Percentiles rank a stretch among this genome's conserved stretches.
Conservation (phyloP, 2,797 vertebrate genomes). For the Anas acuta region DNA sequence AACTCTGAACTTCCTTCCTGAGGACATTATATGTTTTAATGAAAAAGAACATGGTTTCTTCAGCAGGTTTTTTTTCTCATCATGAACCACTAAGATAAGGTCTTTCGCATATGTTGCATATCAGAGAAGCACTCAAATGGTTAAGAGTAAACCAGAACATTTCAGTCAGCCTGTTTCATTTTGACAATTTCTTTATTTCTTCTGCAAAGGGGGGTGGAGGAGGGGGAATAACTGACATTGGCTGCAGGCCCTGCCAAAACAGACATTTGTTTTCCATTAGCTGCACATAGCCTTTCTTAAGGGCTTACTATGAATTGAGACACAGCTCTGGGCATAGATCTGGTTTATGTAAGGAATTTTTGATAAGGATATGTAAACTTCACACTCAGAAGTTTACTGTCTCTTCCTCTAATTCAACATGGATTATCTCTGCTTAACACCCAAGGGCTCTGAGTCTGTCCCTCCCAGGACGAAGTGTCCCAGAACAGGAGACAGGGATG, state of each 20-base stretch:
- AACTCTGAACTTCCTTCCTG: conserved; percentile 62
- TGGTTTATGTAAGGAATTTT: conserved; percentile 55
- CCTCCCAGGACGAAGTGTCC: not conserved
- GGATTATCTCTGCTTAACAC: conserved; percentile 4
- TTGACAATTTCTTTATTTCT: conserved; percentile 51
- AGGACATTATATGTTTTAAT: conserved; percentile 29
- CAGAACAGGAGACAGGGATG: not conserved
- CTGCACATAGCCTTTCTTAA: conserved; percentile 50
- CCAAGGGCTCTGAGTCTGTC: not conserved
- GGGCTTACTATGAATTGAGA: conserved; percentile 36
- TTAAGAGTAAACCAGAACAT: conserved; percentile 62
- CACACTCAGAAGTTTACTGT: not conserved
- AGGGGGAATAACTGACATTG: conserved; percentile 64
- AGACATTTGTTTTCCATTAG: conserved; percentile 79
- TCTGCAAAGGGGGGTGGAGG: not conserved
- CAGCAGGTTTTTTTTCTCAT: conserved; percentile 4
- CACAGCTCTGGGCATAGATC: conserved; percentile 10
- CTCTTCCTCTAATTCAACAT: not conserved
- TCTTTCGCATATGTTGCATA: conserved; percentile 45
- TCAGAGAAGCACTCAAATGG: conserved; percentile 50
- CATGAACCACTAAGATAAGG: conserved; percentile 17
- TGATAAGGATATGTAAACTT: conserved; percentile 48
- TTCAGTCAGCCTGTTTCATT: conserved; percentile 48
- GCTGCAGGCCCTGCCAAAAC: conserved; percentile 68
- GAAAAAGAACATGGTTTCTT: conserved; percentile 53